Conservation (phyloP, 2,797 vertebrate genomes). For the Sebastes kiyomatsui region DNA sequence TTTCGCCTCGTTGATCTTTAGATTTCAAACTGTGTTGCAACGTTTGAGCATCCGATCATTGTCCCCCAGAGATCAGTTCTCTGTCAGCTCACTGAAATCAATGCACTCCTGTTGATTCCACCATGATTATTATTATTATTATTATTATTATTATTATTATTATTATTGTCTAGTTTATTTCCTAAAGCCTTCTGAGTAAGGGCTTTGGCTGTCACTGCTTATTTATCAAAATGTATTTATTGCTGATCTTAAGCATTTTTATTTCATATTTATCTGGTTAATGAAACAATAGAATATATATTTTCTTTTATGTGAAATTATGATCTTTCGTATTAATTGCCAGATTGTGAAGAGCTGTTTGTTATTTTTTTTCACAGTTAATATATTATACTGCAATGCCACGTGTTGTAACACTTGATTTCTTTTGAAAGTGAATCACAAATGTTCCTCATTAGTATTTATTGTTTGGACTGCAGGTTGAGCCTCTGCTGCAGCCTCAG, state of each 20-base stretch:
- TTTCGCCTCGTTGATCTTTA: not conserved
- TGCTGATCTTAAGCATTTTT: constrained; percentile 91
- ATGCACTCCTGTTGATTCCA: constrained; percentile 60
- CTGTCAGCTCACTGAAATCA: constrained; percentile 83
- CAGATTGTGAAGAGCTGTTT: constrained; percentile 90
- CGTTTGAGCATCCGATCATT: not conserved
- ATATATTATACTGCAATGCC: constrained; percentile 93
- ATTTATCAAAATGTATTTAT: constrained; percentile 98
- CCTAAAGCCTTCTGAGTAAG: constrained; percentile 80
- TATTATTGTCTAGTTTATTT: constrained; percentile 59
- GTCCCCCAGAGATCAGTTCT: not conserved
- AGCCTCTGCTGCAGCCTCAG: constrained; percentile 66
- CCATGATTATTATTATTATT: constrained; percentile 36
- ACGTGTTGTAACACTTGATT: constrained; percentile 87
- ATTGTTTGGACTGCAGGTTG: constrained; percentile 89
- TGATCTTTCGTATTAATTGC: constrained; percentile 92
- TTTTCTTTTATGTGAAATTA: constrained; percentile 95
- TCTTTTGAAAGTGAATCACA: constrained; percentile 85
- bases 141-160: constrained; percentile 57
- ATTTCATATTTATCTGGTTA: constrained; percentile 95
- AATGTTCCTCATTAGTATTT: constrained; percentile 83
- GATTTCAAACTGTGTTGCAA: not conserved
- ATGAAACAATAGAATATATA: constrained; percentile 93
- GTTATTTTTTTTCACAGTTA: constrained; percentile 86
- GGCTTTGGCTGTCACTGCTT: constrained; percentile 91